Conservation (phyloP, 2,113 vertebrate species). For the Brienomyrus brachyistius region DNA sequence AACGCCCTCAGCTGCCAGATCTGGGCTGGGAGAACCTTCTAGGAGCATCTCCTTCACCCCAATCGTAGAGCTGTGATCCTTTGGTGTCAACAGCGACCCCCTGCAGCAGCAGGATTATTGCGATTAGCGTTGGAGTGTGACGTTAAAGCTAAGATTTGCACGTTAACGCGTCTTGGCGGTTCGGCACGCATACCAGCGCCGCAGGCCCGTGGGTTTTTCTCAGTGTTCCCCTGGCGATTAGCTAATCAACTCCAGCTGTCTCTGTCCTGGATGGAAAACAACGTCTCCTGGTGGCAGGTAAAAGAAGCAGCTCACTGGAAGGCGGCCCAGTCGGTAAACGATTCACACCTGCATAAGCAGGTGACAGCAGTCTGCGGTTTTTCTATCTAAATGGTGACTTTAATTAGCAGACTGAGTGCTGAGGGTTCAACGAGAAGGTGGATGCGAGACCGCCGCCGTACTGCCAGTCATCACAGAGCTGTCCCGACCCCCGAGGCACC, state of each 20-base stretch:
- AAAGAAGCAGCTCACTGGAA: neutral
- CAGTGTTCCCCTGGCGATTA: neutral
- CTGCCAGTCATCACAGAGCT: neutral
- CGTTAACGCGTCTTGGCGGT: neutral
- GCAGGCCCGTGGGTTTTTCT: neutral
- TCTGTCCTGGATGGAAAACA: neutral
- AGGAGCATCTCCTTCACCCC: neutral
- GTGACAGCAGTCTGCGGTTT: neutral
- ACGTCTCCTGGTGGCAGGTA: neutral
- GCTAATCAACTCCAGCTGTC: neutral
- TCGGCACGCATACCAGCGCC: neutral
- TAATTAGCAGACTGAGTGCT: neutral
- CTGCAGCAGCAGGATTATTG: neutral
- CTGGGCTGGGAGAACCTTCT: neutral
- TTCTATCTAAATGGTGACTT: neutral
- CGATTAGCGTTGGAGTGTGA: neutral
- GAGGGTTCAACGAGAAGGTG: neutral
- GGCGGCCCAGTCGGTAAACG: neutral
- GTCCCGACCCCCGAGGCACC: neutral
- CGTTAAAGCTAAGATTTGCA: neutral
- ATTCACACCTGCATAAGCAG: neutral
- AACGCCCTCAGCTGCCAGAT: neutral
- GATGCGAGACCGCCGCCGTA: neutral
- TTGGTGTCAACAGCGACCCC: neutral
- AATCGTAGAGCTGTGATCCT: neutral